Percentiles rank a stretch among this genome's conserved stretches.
Evolutionary conservation across 2,797 vertebrate species (phyloP).

Genomic region (Anguilla anguilla): DNA sequence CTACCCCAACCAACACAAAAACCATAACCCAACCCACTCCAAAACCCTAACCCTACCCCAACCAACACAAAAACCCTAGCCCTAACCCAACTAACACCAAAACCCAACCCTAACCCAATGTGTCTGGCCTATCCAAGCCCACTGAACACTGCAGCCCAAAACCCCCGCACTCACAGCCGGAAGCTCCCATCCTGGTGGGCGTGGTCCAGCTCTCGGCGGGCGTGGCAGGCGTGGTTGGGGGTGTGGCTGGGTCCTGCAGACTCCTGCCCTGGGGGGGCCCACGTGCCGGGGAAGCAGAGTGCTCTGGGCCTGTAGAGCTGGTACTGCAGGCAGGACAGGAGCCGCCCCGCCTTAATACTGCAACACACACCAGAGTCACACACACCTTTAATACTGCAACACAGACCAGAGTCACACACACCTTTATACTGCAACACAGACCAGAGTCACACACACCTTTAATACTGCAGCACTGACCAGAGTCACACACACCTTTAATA

Average conservation of each 20-base stretch:
- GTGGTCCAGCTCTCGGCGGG: conserved; percentile 45
- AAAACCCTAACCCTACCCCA: too few relatives aligned
- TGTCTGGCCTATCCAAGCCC: too few relatives aligned
- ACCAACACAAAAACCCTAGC: too few relatives aligned
- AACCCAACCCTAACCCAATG: too few relatives aligned
- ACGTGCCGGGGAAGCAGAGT: conserved; percentile 76
- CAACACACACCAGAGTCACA: neutral
- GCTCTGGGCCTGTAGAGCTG: conserved; percentile 95
- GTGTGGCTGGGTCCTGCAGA: conserved; percentile 73
- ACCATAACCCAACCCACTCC: too few relatives aligned
- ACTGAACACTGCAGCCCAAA: neutral
- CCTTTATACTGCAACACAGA: too few relatives aligned
- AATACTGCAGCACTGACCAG: too few relatives aligned
- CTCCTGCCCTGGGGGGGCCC: conserved; percentile 61
- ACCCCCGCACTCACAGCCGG: conserved; percentile 82
- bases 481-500: too few relatives aligned
- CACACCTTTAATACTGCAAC: neutral
- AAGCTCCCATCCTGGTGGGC: conserved; percentile 70
- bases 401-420: too few relatives aligned
- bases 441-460: too few relatives aligned
- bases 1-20: too few relatives aligned
- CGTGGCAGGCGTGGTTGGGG: conserved; percentile 41
- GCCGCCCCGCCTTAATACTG: conserved; percentile 89
- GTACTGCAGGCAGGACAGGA: conserved; percentile 87
- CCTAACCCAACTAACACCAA: too few relatives aligned